A percentile compares a stretch with the other conserved stretches of the same genome.
These are phyloP conservation scores for Eupithecia dodoneata DNA, from an alignment of 2,888 invertebrate genomes.

Conservation along the genomic window DNA sequence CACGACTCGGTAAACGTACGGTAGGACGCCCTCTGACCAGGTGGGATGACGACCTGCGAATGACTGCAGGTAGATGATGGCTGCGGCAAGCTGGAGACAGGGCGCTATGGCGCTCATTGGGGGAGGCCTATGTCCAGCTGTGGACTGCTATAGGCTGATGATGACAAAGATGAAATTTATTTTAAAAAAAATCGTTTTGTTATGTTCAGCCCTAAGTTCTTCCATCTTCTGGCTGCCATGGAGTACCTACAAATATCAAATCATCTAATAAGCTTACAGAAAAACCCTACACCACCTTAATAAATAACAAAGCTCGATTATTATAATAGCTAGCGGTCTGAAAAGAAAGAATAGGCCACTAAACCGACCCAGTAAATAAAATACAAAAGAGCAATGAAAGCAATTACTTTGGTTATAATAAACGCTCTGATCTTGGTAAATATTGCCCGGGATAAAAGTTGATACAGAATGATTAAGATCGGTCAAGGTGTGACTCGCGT, in stretches of 20 bases:
- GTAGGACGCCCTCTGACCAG: too few species aligned
- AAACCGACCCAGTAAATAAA: constrained; percentile 43
- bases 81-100: too few species aligned
- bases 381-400: constrained; percentile 33
- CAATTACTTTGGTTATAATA: constrained; percentile 20
- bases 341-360: constrained; percentile 36
- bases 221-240: neutral
- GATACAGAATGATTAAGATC: neutral
- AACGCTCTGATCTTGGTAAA: neutral
- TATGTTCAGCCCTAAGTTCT: too few species aligned
- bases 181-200: too few species aligned
- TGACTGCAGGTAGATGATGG: too few species aligned
- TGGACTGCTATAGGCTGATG: too few species aligned
- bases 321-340: constrained; percentile 40
- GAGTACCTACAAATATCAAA: neutral
- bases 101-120: too few species aligned
- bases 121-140: too few species aligned
- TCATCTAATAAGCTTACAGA: neutral
- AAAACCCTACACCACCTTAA: neutral
- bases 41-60: too few species aligned
- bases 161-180: too few species aligned
- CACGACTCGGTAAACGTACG: too few species aligned
- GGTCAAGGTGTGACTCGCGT: neutral
- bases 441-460: neutral
- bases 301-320: constrained; percentile 20